Evolutionary conservation across 2,888 invertebrate genomes (phyloP).

Genomic region (Drosophila paramelanica): DNA sequence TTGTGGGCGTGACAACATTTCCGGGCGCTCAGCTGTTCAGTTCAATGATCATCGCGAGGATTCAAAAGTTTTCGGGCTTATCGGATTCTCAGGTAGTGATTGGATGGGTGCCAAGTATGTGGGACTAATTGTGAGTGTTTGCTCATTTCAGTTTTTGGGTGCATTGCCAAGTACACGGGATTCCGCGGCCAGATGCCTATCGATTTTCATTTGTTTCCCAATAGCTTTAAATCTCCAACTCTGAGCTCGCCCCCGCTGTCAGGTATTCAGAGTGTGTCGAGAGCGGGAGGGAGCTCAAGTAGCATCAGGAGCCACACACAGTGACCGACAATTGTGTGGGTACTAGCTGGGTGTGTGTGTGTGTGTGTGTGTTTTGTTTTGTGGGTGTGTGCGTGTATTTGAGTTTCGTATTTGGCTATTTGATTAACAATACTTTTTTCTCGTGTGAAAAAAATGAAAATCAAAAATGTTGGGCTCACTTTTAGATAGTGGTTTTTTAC

Average conservation of each 20-base stretch:
- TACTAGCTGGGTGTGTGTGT: neutral
- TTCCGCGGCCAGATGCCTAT: slow-evolving; percentile 85
- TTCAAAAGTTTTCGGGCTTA: neutral
- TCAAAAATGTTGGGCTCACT: slow-evolving; percentile 70
- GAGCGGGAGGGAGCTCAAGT: neutral
- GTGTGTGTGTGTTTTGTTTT: neutral
- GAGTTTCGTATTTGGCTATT: neutral
- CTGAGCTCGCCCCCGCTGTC: slow-evolving; percentile 2
- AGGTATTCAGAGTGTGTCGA: neutral
- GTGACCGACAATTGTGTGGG: neutral
- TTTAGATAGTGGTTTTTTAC: slow-evolving; percentile 7
- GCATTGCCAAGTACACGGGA: slow-evolving; percentile 85
- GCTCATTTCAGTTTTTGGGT: slow-evolving; percentile 43
- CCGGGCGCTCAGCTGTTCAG: slow-evolving; percentile 27
- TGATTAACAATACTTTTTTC: neutral
- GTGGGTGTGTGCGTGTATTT: slow-evolving; percentile 6
- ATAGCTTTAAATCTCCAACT: slow-evolving; percentile 2
- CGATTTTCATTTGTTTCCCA: slow-evolving; percentile 57
- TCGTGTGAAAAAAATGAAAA: slow-evolving; percentile 58
- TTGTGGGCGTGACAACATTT: slow-evolving; percentile 17
- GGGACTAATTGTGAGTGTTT: slow-evolving; percentile 54
- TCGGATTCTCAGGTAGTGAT: slow-evolving; percentile 5
- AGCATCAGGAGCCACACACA: slow-evolving; percentile 8
- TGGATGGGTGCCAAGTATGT: slow-evolving; percentile 22
- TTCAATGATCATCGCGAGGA: neutral